Evolutionary conservation across 2,113 vertebrate genomes (phyloP), one percentile per base, ranked within the genome.

Genomic region (Astatoreochromis straeleni): DNA sequence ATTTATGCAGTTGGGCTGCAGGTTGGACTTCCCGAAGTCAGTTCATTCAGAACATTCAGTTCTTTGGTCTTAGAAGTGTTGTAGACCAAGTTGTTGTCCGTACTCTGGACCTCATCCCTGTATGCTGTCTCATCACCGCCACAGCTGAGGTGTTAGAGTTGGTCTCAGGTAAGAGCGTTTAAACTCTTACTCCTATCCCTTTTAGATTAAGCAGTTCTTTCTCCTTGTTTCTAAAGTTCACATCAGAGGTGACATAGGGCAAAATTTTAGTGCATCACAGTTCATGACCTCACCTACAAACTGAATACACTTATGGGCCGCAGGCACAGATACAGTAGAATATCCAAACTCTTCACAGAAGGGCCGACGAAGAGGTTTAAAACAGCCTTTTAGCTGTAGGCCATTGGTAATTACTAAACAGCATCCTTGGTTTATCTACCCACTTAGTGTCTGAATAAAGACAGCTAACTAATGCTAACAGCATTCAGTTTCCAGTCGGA

Each of bases 361-460:
- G n/a, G 33, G 63, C 60, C 0, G 10, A n/a, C 3, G 1, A 24
- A 21, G 63, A 4, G 63, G 35, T 40, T 24, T 40, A 68, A 68
- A 68, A 13, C 63, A 21, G 12, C 33, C 33, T 7, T 40, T n/a
- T 68, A 21, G 63, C 35, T 68, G 35, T 24, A 68, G 7, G 11
- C 4, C 1, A 68, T 4, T 1, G 2, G 63, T 68, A 68, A 38
- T 33, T 38, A 29, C 55, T 29, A 57, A 57, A 29, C 55, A 16
- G 55, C 55, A 57, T 57, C 55, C 55, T 29, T 29, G 55, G 24
- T 58, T 29, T 58, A 58, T 58, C 24, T 58, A 5, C 55, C 24
- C 13, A 58, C 55, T 58, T 65, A n/a, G n/a, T 35, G 1, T 35
- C 60, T 7, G 31, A 10, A 6, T 35, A 63, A 65, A 65, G 60